These are phyloP conservation scores for Zootermopsis nevadensis DNA, from an alignment of 2,888 invertebrate species.

Conservation along the genomic window DNA sequence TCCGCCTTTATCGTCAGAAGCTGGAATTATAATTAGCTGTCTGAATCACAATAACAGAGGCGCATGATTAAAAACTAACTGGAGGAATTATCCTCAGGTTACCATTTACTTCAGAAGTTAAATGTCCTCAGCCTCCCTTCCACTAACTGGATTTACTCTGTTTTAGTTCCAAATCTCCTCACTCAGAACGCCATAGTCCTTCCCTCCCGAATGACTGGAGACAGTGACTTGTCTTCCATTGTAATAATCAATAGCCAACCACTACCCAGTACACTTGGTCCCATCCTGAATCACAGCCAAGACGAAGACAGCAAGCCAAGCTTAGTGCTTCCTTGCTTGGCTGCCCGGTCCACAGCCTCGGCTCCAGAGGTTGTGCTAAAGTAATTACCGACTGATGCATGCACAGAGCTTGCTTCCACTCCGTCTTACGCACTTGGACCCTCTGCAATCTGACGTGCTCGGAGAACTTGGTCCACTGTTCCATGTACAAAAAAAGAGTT, in stretches of 20 bases:
- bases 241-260: constrained; percentile 52
- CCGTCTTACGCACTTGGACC: constrained; percentile 11
- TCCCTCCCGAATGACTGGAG: constrained; percentile 44
- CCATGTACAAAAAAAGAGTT: background rate
- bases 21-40: background rate
- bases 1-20: background rate
- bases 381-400: constrained; percentile 32
- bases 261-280: constrained; percentile 25
- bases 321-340: background rate
- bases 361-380: background rate
- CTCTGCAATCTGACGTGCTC: background rate
- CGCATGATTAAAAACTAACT: constrained; percentile 9
- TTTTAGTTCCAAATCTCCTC: constrained; percentile 38
- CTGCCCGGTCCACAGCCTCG: background rate
- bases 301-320: constrained; percentile 24
- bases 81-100: constrained; percentile 28
- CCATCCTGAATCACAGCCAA: constrained; percentile 35
- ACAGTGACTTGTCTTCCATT: constrained; percentile 50
- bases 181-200: constrained; percentile 18
- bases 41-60: background rate
- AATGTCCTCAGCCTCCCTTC: background rate
- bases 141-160: constrained; percentile 25
- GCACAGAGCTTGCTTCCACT: background rate
- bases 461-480: background rate
- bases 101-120: constrained; percentile 19